Percentiles rank a stretch among this genome's conserved stretches.
These are phyloP conservation scores for Ctenopoma kingsleyae DNA, from an alignment of 2,797 vertebrate species.

Conservation along the genomic window DNA sequence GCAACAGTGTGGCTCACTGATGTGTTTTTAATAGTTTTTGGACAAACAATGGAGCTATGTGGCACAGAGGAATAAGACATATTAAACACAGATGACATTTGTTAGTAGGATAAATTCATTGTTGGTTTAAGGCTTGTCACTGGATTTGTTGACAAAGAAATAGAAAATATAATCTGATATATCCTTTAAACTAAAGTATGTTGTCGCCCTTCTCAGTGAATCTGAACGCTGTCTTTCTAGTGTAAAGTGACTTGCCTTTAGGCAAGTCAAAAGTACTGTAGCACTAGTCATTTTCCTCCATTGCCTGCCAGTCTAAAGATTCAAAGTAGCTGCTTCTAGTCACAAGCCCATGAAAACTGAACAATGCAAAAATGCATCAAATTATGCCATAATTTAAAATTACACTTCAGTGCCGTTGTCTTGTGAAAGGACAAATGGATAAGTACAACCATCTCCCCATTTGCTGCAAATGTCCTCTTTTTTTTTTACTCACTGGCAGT, in stretches of 20 bases:
- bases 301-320: slow-evolving; percentile 16
- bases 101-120: not conserved
- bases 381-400: slow-evolving; percentile 71
- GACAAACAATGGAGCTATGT: slow-evolving; percentile 33
- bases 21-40: slow-evolving; percentile 37
- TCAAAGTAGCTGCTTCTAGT: slow-evolving; percentile 36
- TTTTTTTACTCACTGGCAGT: slow-evolving; percentile 50
- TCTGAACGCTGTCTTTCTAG: slow-evolving; percentile 9
- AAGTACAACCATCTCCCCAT: slow-evolving; percentile 55
- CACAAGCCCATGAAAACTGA: not conserved
- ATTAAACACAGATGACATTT: not conserved
- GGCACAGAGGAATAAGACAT: slow-evolving; percentile 20
- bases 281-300: not conserved
- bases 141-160: slow-evolving; percentile 5
- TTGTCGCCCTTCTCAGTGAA: slow-evolving; percentile 20
- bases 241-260: slow-evolving; percentile 30
- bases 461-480: slow-evolving; percentile 62
- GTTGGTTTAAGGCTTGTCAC: slow-evolving; percentile 13
- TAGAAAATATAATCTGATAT: not conserved
- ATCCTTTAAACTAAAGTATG: slow-evolving; percentile 4
- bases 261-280: slow-evolving; percentile 32
- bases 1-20: slow-evolving; percentile 28
- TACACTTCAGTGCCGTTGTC: slow-evolving; percentile 55
- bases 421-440: slow-evolving; percentile 56
- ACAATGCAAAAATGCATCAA: slow-evolving; percentile 30